Conservation (phyloP, 2,113 vertebrate genomes). For the Pimephales promelas region DNA sequence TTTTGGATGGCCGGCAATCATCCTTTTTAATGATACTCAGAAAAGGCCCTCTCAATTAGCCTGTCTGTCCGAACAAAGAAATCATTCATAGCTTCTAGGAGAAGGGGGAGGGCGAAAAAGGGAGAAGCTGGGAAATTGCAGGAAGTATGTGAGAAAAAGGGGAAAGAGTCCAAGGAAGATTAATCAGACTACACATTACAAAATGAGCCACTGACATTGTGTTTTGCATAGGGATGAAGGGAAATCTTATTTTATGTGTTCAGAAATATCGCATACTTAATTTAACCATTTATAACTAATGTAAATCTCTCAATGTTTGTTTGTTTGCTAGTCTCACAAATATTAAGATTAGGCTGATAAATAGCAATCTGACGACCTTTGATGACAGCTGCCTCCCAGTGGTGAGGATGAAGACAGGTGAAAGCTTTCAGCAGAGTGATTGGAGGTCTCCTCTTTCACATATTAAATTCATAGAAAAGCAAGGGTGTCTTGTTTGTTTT, state of each 20-base stretch:
- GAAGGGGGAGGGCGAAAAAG: neutral
- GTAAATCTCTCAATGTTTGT: neutral
- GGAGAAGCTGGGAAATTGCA: neutral
- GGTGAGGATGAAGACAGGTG: neutral
- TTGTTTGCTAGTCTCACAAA: neutral
- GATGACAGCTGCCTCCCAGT: neutral
- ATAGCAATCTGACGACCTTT: neutral
- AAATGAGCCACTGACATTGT: conserved; percentile 6
- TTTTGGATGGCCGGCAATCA: conserved; percentile 47
- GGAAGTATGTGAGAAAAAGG: conserved; percentile 3
- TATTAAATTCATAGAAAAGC: neutral
- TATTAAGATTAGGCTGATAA: neutral
- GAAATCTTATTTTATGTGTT: neutral
- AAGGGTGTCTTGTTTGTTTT: neutral
- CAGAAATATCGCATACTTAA: neutral
- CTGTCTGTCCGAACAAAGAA: conserved; percentile 33
- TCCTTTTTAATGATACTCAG: conserved; percentile 49
- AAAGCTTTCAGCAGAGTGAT: neutral
- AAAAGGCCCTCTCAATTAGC: conserved; percentile 42
- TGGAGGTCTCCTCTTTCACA: neutral
- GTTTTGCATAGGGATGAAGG: neutral
- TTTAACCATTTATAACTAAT: neutral
- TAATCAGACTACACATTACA: neutral
- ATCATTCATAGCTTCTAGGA: conserved; percentile 40
- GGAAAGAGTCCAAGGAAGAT: neutral